phyloP scores from a whole-genome alignment of 2,888 invertebrate species.

The Abrostola triplasia region DNA sequence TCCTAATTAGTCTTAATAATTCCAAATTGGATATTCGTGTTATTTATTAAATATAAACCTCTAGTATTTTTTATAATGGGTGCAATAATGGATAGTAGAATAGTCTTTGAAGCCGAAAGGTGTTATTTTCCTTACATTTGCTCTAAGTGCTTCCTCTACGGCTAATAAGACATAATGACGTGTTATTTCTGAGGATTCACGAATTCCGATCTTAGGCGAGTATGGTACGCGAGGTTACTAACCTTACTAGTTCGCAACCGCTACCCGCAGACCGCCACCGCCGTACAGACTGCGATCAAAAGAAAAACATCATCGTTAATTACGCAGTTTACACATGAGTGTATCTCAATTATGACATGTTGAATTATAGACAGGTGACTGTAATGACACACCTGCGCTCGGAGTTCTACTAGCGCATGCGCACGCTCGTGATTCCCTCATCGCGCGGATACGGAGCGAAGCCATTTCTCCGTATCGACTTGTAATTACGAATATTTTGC shows the following conservation, averaged over 20 bases:
- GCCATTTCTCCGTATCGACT: conserved; percentile 64
- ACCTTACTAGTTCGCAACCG: conserved; percentile 79
- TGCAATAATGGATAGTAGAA: conserved; percentile 78
- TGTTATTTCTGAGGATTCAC: conserved; percentile 86
- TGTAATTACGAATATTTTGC: conserved; percentile 70
- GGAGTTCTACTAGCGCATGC: conserved; percentile 55
- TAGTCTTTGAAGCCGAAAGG: conserved; percentile 72
- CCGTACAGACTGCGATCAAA: conserved; percentile 76
- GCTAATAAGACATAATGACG: conserved; percentile 85
- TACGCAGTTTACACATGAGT: conserved; percentile 73
- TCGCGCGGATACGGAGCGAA: conserved; percentile 55
- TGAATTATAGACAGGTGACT: conserved; percentile 72
- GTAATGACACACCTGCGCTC: conserved; percentile 67
- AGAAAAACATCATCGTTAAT: conserved; percentile 77
- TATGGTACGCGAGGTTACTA: conserved; percentile 80
- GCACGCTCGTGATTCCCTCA: conserved; percentile 64
- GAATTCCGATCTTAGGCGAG: conserved; percentile 80
- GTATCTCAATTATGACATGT: conserved; percentile 75
- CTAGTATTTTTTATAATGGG: conserved; percentile 74
- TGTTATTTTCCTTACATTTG: conserved; percentile 83
- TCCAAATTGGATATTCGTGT: conserved; percentile 34
- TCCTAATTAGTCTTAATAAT: conserved; percentile 49
- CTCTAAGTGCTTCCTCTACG: conserved; percentile 84
- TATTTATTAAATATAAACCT: conserved; percentile 60
- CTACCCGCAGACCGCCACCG: conserved; percentile 75